A percentile compares a stretch with the other conserved stretches of the same genome.
These are phyloP conservation scores for Drosophila cognata DNA, from an alignment of 2,888 invertebrate species.

Conservation along the genomic window DNA sequence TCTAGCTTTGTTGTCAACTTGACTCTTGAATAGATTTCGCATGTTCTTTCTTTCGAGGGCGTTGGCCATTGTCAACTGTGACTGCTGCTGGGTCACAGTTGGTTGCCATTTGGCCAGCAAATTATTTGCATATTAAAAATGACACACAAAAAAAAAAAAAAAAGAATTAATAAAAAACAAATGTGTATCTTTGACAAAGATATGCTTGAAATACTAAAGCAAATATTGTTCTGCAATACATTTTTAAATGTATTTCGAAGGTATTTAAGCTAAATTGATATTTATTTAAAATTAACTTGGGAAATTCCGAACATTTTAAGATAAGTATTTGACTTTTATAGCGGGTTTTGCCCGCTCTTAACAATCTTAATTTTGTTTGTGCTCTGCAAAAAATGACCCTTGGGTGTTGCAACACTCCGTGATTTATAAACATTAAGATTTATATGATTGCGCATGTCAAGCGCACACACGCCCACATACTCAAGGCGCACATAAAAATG, in stretches of 20 bases:
- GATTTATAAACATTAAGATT: conserved; percentile 79
- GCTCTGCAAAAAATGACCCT: conserved; percentile 38
- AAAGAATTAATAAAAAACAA: conserved; percentile 8
- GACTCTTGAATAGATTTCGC: conserved; percentile 69
- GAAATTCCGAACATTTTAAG: background rate
- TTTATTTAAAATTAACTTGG: background rate
- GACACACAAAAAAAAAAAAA: conserved; percentile 29
- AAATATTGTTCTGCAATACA: background rate
- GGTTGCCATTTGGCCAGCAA: conserved; percentile 79
- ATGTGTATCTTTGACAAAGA: background rate
- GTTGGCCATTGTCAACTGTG: conserved; percentile 71
- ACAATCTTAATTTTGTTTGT: background rate
- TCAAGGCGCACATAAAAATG: conserved; percentile 68
- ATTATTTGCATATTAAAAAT: conserved; percentile 80
- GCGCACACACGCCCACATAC: conserved; percentile 71
- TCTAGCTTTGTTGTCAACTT: conserved; percentile 78
- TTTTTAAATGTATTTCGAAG: background rate
- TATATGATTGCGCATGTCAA: conserved; percentile 69
- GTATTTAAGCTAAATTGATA: background rate
- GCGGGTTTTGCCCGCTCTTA: background rate
- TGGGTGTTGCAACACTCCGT: conserved; percentile 55
- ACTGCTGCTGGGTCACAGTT: conserved; percentile 78
- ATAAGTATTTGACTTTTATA: background rate
- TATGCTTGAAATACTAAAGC: background rate
- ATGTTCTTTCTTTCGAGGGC: conserved; percentile 47